A percentile compares a stretch with the other conserved stretches of the same genome.
phyloP scores from a whole-genome alignment of 2,113 vertebrate species.

The Noturus placidus region DNA sequence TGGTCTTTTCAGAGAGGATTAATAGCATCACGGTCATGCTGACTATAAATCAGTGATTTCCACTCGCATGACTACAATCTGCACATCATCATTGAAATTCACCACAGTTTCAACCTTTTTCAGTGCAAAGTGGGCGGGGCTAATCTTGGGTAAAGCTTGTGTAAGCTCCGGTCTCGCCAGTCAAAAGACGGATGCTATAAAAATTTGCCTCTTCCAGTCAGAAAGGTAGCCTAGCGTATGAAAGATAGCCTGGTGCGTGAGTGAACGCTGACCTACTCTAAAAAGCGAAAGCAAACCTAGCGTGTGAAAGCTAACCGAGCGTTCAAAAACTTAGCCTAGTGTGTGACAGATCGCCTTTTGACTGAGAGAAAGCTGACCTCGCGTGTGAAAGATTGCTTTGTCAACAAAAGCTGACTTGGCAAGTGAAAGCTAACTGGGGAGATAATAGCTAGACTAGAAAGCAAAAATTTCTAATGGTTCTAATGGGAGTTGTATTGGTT shows the following conservation, averaged over 20 bases:
- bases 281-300: neutral
- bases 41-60: neutral
- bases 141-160: neutral
- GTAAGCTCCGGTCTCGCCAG: neutral
- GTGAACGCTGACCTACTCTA: neutral
- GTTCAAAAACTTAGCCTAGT: neutral
- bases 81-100: neutral
- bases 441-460: too few relatives aligned
- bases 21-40: neutral
- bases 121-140: neutral
- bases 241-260: neutral
- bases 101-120: neutral
- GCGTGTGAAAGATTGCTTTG: too few relatives aligned
- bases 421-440: too few relatives aligned
- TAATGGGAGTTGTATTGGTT: too few relatives aligned
- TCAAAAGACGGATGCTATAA: neutral
- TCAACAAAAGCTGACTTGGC: too few relatives aligned
- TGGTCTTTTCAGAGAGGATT: neutral
- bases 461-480: too few relatives aligned
- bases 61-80: neutral
- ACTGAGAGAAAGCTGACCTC: too few relatives aligned
- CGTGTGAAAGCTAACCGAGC: neutral
- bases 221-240: too few relatives aligned
- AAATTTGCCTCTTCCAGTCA: neutral
- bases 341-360: neutral